Conservation (phyloP, 1,140 invertebrate species). For the roundworm (Caenorhabditis elegans) region DNA sequence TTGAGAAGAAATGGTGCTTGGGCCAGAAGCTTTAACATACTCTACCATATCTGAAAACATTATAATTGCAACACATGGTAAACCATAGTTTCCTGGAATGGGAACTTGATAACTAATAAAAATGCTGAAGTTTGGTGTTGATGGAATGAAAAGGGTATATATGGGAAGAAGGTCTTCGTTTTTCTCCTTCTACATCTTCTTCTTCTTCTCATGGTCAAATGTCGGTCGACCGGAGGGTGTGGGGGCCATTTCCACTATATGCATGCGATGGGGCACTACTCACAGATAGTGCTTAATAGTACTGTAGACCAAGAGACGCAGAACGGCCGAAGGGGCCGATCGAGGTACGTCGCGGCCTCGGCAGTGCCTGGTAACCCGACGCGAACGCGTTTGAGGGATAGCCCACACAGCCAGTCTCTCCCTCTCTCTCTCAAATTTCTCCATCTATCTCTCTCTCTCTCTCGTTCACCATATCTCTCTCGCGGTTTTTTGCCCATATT, state of each 20-base stretch:
- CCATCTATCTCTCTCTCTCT: background rate
- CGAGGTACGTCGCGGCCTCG: conserved; percentile 14
- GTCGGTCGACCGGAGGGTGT: background rate
- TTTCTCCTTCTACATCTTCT: background rate
- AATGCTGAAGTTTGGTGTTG: too few species aligned
- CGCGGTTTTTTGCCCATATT: background rate
- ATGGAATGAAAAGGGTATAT: background rate
- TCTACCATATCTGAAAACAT: too few species aligned
- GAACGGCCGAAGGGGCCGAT: background rate
- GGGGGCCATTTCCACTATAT: conserved; percentile 15
- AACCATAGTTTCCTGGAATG: too few species aligned
- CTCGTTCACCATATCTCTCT: background rate
- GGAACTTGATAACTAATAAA: too few species aligned
- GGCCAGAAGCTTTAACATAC: too few species aligned
- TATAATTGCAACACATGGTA: too few species aligned
- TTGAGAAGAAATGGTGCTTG: too few species aligned
- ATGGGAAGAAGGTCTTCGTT: background rate
- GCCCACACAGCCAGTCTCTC: conserved; percentile 13
- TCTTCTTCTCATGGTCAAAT: conserved; percentile 20
- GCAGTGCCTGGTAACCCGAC: conserved; percentile 25
- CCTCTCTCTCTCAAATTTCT: background rate
- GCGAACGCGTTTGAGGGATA: conserved; percentile 30
- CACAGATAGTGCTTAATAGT: background rate
- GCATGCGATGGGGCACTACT: conserved; percentile 25
- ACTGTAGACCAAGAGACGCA: background rate